Evolutionary conservation across 2,113 vertebrate species (phyloP), one percentile per base, ranked within the genome.

Genomic region (Notarius quadriscutis): DNA sequence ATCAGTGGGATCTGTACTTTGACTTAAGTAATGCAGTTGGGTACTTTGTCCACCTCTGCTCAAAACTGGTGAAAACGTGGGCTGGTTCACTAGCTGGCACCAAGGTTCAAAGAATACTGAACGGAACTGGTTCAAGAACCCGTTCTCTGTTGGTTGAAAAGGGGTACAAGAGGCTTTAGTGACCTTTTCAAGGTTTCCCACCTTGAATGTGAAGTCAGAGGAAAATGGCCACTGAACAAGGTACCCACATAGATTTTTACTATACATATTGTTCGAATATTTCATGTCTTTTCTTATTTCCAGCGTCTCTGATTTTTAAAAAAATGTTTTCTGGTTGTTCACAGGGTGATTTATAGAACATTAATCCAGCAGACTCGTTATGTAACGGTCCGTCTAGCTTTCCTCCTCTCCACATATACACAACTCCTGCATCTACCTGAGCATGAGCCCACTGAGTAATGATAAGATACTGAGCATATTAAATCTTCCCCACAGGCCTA

Each of bases 401-500:
- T 69, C 22, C 69, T 69, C 12, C 50, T 71, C 8, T 53, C 65
- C 7, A 30, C 25, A 57, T 18, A 2, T 53, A 53, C 12, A 50
- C 6, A 22, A 27, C 22, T 60, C 51, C 10, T 48, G 17, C 27
- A 85, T 77, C 25, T 50, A 50, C 72, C 67, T 77, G 72, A 85
- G 41, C 71, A 41, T 41, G 9, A 15, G 30, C 58, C 34, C 25
- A 75, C 71, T 51, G 22, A 77, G 2, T 48, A 7, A 62, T 60
- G 12, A 62, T 48, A 62, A 75, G 27, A 25, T 48, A 85, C 22
- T 18, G 84, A 25, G 34, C 55, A 27, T 10, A 85, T 63, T n/a
- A 62, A 85, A 77, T 85, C 55, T 85, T 85, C 72, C 30, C 69
- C 57, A 4, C 84, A 85, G 72, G 57, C 87, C n/a, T 85, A 53